Evolutionary conservation across 1,140 invertebrate genomes (phyloP), one percentile per base, ranked within the genome.

Genomic region (Zaprionus africanus): DNA sequence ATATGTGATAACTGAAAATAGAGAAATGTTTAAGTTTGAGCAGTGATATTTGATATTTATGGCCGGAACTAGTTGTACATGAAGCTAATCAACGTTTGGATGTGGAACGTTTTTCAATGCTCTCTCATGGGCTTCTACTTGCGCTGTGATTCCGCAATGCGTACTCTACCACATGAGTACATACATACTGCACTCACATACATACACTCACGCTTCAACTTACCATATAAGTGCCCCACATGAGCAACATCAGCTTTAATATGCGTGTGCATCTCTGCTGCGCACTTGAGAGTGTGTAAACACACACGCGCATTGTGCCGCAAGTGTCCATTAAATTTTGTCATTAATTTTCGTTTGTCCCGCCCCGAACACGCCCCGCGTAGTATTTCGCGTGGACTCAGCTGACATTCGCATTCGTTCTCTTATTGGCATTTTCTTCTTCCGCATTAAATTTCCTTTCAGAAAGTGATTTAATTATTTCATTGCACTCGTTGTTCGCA

Each of bases 281-380:
- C 72, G 78, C 74, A 75, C 77, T 83, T 66, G 71, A 87, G 83
- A 78, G 61, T 86, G 69, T 83, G 83, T 86, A 80, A 88, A 78
- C 77, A 83, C 46, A 74, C 77, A 83, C 46, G 65, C 67, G 63
- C 49, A 62, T 57, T 65, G 41, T 46, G 60, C 34, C 68, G 69
- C 67, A 88, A 86, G 83, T 88, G 83, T 82, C 80, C 83, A 88
- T 86, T 86, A 88, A 86, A 87, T 83, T 78, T 80, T 74, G 70
- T 80, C 80, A 83, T 88, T 80, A 88, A 88, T 88, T 87, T 88
- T 88, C 80, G 69, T 86, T 82, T 82, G 80, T 46, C 49, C 80
- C 76, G 49, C 51, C 60, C 26, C 51, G 9, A 59, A 11, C 31
- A 31, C 31, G 28, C 67, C 41, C 56, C n/a, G 17, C 24, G 13